Percentiles rank a stretch among this genome's conserved stretches.
Conservation (phyloP, 2,888 invertebrate species). For the Platynereis dumerilii region DNA sequence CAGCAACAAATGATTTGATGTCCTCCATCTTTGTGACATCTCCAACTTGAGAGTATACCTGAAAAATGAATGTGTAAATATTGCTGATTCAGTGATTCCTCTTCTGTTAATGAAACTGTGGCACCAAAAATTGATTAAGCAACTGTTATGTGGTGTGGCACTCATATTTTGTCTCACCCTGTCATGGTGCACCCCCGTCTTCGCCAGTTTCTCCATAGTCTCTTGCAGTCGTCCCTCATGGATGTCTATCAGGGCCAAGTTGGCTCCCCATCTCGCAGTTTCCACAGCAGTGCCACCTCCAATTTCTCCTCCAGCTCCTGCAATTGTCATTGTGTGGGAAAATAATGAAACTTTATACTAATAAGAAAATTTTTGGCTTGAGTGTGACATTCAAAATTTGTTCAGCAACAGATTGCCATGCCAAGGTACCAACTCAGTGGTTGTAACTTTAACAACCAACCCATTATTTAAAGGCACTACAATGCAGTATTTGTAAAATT, state of each 20-base stretch:
- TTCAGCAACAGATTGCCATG: background rate
- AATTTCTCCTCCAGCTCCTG: constrained; percentile 17
- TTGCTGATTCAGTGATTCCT: too few relatives aligned
- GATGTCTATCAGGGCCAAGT: constrained; percentile 15
- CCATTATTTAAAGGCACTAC: too few relatives aligned
- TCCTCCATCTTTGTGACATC: background rate
- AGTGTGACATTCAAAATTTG: too few relatives aligned
- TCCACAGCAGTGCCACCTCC: constrained; percentile 14
- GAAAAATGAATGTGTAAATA: too few relatives aligned
- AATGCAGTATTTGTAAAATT: background rate
- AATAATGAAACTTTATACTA: too few relatives aligned
- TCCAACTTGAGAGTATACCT: background rate
- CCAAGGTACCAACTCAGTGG: too few relatives aligned
- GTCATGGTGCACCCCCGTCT: constrained; percentile 4
- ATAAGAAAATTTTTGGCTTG: too few relatives aligned
- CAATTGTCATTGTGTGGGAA: background rate
- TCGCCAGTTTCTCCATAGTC: background rate
- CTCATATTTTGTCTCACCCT: too few relatives aligned
- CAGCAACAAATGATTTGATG: constrained; percentile 2
- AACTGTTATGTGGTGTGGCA: too few relatives aligned
- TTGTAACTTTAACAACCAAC: too few relatives aligned
- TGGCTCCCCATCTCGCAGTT: background rate
- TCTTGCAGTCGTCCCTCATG: constrained; percentile 14
- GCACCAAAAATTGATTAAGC: too few relatives aligned
- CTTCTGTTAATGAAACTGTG: too few relatives aligned